A percentile compares a stretch with the other conserved stretches of the same genome.
These are phyloP conservation scores for Drosophila mettleri DNA, from an alignment of 2,888 invertebrate species.

Conservation along the genomic window DNA sequence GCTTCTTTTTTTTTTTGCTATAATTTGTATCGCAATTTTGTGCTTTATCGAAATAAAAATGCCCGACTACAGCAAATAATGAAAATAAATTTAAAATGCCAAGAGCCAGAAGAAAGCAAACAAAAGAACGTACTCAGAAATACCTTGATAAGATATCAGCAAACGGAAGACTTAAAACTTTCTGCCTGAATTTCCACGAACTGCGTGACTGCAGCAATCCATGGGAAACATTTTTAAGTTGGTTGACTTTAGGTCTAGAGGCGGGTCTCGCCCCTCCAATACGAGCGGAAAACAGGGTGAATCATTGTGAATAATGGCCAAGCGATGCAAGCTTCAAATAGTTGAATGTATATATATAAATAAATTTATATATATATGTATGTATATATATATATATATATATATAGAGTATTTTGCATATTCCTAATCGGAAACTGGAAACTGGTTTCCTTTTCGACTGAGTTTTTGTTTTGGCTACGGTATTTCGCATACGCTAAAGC, in stretches of 20 bases:
- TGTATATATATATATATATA: not conserved
- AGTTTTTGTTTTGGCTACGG: conserved; percentile 22
- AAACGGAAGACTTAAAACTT: conserved; percentile 1
- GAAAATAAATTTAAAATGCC: conserved; percentile 1
- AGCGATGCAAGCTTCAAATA: not conserved
- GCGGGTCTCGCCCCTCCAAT: conserved; percentile 14
- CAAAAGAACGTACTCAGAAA: conserved; percentile 41
- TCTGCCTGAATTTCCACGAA: conserved; percentile 48
- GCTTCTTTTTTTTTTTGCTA: not conserved
- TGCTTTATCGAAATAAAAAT: conserved; percentile 58
- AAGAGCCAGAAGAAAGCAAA: conserved; percentile 31
- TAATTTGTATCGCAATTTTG: conserved; percentile 19
- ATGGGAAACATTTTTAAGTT: conserved; percentile 18
- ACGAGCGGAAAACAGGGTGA: conserved; percentile 29
- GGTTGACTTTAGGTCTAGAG: conserved; percentile 20
- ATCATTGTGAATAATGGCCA: conserved; percentile 25
- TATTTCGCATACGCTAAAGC: conserved; percentile 10
- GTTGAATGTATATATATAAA: not conserved
- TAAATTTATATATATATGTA: not conserved
- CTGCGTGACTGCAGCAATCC: conserved; percentile 12
- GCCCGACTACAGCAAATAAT: conserved; percentile 41
- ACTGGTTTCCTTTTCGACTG: conserved; percentile 63
- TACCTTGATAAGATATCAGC: conserved; percentile 65
- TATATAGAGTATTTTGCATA: conserved; percentile 27
- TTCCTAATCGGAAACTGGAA: conserved; percentile 51